Conservation (phyloP, 1,140 invertebrate species). For the Prorops nasuta region DNA sequence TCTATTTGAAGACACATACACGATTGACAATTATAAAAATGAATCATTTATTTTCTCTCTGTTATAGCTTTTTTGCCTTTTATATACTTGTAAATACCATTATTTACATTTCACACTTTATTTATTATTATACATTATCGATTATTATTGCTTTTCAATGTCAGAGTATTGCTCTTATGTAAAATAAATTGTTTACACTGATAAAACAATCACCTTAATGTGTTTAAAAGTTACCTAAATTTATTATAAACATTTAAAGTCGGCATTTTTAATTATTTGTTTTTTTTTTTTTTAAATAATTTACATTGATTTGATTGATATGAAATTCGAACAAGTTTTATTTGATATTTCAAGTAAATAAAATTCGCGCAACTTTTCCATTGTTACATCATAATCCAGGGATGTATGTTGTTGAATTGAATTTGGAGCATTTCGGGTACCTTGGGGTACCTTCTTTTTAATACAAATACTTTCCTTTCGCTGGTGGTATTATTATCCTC, state of each 20-base stretch:
- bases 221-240: neutral
- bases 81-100: slow-evolving; percentile 56
- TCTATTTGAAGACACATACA: slow-evolving; percentile 18
- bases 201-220: too few species aligned
- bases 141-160: slow-evolving; percentile 39
- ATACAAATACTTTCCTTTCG: too few species aligned
- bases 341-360: too few species aligned
- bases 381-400: too few species aligned
- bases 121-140: slow-evolving; percentile 51
- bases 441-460: too few species aligned
- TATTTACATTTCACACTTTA: slow-evolving; percentile 53
- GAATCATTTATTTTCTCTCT: slow-evolving; percentile 37
- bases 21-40: slow-evolving; percentile 23
- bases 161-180: slow-evolving; percentile 43
- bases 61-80: slow-evolving; percentile 51
- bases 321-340: too few species aligned
- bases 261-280: neutral
- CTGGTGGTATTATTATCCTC: too few species aligned
- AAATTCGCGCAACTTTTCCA: too few species aligned
- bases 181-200: slow-evolving; percentile 50
- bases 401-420: too few species aligned
- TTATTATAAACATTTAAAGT: slow-evolving; percentile 1
- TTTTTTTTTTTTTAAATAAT: neutral
- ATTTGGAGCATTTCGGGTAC: too few species aligned
- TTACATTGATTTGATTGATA: too few species aligned